Evolutionary conservation across 2,113 vertebrate genomes (phyloP).

Genomic region (Microcebus ravelobensis): DNA sequence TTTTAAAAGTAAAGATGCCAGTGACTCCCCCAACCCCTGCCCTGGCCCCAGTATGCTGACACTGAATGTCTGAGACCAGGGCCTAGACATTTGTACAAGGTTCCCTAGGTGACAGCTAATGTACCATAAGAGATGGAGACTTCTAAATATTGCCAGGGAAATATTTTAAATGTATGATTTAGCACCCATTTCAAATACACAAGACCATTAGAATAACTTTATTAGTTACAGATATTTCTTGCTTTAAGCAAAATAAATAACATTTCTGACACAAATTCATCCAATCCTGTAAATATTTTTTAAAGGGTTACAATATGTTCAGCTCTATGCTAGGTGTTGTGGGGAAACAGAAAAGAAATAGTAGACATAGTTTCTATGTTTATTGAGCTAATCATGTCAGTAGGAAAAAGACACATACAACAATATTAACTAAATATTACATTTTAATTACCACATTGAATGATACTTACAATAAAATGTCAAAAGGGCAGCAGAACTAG

Average conservation of each 20-base stretch:
- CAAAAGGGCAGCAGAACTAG: not conserved
- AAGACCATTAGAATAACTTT: not conserved
- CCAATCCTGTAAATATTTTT: not conserved
- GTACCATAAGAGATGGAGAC: not conserved
- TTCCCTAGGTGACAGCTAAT: not conserved
- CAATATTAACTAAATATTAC: not conserved
- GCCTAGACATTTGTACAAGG: not conserved
- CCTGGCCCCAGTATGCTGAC: not conserved
- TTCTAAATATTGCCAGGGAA: not conserved
- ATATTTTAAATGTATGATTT: not conserved
- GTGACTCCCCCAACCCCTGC: not conserved
- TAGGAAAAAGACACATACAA: not conserved
- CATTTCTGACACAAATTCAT: not conserved
- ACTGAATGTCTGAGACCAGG: not conserved
- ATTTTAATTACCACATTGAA: not conserved
- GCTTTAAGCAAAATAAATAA: conserved; percentile 33
- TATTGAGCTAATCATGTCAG: not conserved
- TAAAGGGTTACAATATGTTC: not conserved
- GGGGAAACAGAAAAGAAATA: not conserved
- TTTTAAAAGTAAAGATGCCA: not conserved
- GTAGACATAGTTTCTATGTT: not conserved
- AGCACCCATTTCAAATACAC: not conserved
- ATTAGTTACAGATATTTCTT: not conserved
- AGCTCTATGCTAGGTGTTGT: not conserved
- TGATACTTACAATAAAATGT: not conserved